Evolutionary conservation across 2,888 invertebrate species (phyloP), one percentile per base, ranked within the genome.

Genomic region (Sminthurinus aureus): DNA sequence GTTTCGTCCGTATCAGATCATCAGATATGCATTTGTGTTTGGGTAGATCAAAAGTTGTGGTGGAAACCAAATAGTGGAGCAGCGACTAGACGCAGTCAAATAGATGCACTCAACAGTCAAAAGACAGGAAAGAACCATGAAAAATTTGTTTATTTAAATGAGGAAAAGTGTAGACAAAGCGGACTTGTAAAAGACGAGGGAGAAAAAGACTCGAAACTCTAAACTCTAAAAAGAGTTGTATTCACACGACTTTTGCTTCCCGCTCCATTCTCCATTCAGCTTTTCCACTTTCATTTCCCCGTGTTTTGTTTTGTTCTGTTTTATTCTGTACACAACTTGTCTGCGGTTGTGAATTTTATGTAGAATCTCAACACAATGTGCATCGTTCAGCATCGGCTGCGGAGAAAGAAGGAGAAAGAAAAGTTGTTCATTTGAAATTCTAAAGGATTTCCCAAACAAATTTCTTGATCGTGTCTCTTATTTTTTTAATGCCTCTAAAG

Each of bases 31-130:
- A 74, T 74, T 15, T 22, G 50, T 74, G 18, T 11, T 6, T 0
- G 38, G 26, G 15, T 18, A 74, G 26, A 74, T 71, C 71, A 20
- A 74, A 74, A 74, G 26, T 74, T 74, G 74, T 13, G 24, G 71
- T 24, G n/a, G 71, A n/a, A n/a, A n/a, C n/a, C n/a, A n/a, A n/a
- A n/a, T n/a, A n/a, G n/a, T n/a, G n/a, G n/a, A 71, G 24, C 13
- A 13, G 4, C 18, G 13, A 24, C 3, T 9, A 71, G n/a, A 71
- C 4, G 6, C 2, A 71, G 24, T n/a, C n/a, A 20, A 71, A 24
- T 12, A 71, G 13, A 71, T 13, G 20, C 71, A 71, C 20, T 38
- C 12, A 71, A 2, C 9, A 58, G 58, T 15, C 15, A 20, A 3
- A 20, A 71, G 24, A 22, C 8, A 18, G 18, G 9, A 9, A n/a